Base-by-base conservation (phyloP, 2,797 vertebrate species). In the Diplodus sargus region DNA sequence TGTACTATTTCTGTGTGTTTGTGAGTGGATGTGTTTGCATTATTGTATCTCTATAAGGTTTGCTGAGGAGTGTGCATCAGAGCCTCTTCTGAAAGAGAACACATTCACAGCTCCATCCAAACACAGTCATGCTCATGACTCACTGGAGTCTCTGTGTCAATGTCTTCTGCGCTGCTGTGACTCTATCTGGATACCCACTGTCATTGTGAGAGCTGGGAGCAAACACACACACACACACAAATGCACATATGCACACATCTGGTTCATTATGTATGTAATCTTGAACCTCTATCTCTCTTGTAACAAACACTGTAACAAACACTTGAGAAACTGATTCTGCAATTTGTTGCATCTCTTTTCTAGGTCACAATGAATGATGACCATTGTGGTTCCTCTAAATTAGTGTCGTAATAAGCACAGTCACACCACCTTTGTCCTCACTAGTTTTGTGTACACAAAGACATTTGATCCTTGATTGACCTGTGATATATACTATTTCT, bases 111-210 rank as follows among this genome's bases (percentile, higher is more conserved):
- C 97, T 80, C 97, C 97, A 7, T 90, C 91, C 3, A 93, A 93
- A 0, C 67, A 92, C 61, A 93, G 85, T 20, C 28, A 73, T 2
- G 25, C 47, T 48, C 94, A 93, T 84, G 95, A 96, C 85, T 96
- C 96, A 0, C 80, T 98, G 83, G 95, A 94, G 77, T 95, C 93
- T 72, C 95, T 99, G 89, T 97, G 97, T 80, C 93, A 92, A 47
- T 97, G 96, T 92, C 91, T 99, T 69, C 89, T 99, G 83, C 94
- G 74, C 85, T 95, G 95, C 90, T 98, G 97, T 80, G 98, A 99
- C 90, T 94, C 91, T 25, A 85, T 95, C 82, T 98, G 96, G 92
- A 97, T 99, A 79, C 98, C 97, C 25, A 93, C 96, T 48, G 91
- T 97, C 79, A 95, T 95, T 87, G 98, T 99, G 91, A 92, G 96